Evolutionary conservation across 2,888 invertebrate genomes (phyloP), one percentile per base, ranked within the genome.

Genomic region (Lathronympha strigana): DNA sequence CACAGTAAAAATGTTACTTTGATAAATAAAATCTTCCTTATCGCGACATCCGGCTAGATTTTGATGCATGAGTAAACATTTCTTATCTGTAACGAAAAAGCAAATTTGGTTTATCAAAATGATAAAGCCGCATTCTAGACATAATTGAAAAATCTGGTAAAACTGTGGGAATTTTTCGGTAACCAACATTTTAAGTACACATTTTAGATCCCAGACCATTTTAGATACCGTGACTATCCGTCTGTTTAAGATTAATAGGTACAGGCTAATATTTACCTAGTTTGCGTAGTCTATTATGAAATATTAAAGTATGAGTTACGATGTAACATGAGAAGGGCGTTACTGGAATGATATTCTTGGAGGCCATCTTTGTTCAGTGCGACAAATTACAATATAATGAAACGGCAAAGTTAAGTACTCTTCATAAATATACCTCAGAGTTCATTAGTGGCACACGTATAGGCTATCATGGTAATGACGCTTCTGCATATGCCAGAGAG

Each of bases 1-100:
- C 58, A 54, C 66, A 68, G 71, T 63, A 69, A 73, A 8, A 72
- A 74, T 76, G 72, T 76, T 72, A 74, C 33, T 64, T 66, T 71
- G 71, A 74, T 76, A 82, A 82, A 81, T 79, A 72, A 71, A 67
- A 69, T 61, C 69, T 69, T 81, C 88, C 86, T 87, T 87, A 73
- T 70, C 63, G 54, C 73, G 78, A 83, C 86, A 87, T 88, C 86
- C 88, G 86, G 83, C 86, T 86, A 82, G 84, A 84, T 86, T 84
- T 83, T 79, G 81, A 84, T 72, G 73, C 76, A 75, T 76, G 67
- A 81, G 81, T 84, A 85, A 89, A 89, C 86, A 88, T 75, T 73
- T 77, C 78, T 87, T 90, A 89, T 89, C 89, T 78, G 11, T 80
- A 71, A 73, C 73, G 77, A 82, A 76, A 77, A 81, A 80, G 77